Evolutionary conservation across 1,140 invertebrate genomes (phyloP).

Genomic region (Euglossa dilemma): DNA sequence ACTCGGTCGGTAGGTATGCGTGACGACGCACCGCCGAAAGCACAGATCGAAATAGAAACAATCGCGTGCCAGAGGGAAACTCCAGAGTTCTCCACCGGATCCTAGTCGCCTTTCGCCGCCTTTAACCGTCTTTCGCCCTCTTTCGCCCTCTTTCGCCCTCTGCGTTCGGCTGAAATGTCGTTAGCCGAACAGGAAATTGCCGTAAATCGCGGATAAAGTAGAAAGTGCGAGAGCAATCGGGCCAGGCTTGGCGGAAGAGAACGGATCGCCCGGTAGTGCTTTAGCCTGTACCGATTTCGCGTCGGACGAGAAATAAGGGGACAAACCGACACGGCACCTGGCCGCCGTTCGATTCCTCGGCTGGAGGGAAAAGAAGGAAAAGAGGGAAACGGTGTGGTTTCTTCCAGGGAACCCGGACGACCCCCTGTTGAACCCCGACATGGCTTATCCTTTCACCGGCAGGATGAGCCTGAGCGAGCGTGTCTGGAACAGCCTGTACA

Average conservation of each 20-base stretch:
- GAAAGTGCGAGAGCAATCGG: constrained; percentile 70
- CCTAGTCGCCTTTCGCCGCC: too few relatives aligned
- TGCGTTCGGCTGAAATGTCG: constrained; percentile 37
- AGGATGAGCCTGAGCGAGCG: constrained; percentile 72
- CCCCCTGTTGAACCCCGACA: constrained; percentile 77
- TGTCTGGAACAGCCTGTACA: constrained; percentile 73
- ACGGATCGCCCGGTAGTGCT: constrained; percentile 64
- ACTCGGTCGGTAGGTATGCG: constrained; percentile 73
- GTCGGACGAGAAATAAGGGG: constrained; percentile 1
- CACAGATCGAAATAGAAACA: background rate
- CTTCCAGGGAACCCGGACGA: constrained; percentile 77
- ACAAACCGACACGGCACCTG: background rate
- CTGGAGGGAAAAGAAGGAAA: too few relatives aligned
- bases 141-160: constrained; percentile 10
- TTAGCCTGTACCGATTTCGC: constrained; percentile 58
- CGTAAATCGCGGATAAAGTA: constrained; percentile 71
- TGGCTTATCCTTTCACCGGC: constrained; percentile 75
- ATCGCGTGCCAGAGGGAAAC: background rate
- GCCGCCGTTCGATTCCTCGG: background rate
- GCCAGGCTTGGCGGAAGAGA: constrained; percentile 45
- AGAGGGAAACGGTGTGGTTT: background rate
- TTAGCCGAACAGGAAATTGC: constrained; percentile 67
- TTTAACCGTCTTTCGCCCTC: background rate
- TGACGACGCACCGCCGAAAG: background rate
- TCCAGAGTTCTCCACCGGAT: too few relatives aligned